A percentile compares a stretch with the other conserved stretches of the same genome.
These are phyloP conservation scores for Drosophila subobscura DNA, from an alignment of 1,140 invertebrate species.

Conservation along the genomic window DNA sequence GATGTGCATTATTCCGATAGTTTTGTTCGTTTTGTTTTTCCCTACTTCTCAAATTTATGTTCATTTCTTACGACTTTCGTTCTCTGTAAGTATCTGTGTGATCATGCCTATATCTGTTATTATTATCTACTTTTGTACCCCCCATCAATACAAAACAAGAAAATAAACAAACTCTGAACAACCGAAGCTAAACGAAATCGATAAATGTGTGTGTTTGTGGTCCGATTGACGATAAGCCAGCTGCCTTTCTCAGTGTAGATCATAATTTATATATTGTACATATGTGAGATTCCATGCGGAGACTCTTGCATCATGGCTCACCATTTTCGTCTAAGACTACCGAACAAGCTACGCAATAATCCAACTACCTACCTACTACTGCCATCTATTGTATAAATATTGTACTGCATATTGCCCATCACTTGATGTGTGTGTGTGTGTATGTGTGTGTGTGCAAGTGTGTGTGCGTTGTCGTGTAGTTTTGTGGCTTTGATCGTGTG, in stretches of 20 bases:
- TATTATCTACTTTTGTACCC: not conserved
- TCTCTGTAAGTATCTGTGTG: constrained; percentile 22
- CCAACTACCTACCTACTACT: constrained; percentile 44
- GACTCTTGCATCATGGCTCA: constrained; percentile 42
- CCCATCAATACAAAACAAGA: no score
- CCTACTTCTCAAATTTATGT: not conserved
- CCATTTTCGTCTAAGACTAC: constrained; percentile 57
- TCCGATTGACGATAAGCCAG: no score
- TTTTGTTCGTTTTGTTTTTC: not conserved
- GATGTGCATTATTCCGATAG: constrained; percentile 8
- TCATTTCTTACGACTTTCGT: not conserved
- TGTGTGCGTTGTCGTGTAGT: constrained; percentile 10
- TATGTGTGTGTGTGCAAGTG: constrained; percentile 13
- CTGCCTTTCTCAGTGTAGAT: no score
- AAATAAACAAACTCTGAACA: no score
- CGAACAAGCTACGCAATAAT: constrained; percentile 5
- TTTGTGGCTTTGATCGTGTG: constrained; percentile 9
- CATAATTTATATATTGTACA: no score
- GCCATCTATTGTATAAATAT: constrained; percentile 29
- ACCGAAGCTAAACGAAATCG: no score
- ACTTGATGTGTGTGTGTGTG: constrained; percentile 20
- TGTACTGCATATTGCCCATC: constrained; percentile 18
- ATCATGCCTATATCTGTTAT: constrained; percentile 19
- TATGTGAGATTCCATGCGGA: not conserved
- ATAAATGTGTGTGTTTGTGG: no score